phyloP scores from a whole-genome alignment of 2,888 invertebrate species.

The Villa cingulata region DNA sequence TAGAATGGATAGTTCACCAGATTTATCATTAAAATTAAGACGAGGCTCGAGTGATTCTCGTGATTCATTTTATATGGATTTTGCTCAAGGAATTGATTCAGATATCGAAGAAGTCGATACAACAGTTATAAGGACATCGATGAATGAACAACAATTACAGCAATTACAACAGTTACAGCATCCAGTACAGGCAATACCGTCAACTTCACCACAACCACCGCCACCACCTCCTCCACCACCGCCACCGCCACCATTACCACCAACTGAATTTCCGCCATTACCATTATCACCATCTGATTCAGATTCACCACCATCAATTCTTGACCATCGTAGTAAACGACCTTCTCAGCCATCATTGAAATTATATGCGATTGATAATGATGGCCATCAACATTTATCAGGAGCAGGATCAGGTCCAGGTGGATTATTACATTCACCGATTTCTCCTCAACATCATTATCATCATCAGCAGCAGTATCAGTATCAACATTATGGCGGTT shows the following conservation, averaged over 20 bases:
- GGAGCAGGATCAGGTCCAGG: no score
- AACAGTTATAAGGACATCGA: conserved; percentile 38
- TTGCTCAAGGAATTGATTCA: conserved; percentile 79
- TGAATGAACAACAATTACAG: conserved; percentile 14
- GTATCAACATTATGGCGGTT: background rate
- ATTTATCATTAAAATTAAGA: conserved; percentile 70
- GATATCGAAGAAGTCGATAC: conserved; percentile 75
- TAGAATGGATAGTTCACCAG: conserved; percentile 65
- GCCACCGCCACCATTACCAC: conserved; percentile 21
- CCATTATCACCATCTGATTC: background rate
- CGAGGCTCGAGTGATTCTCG: conserved; percentile 76
- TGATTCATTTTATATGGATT: conserved; percentile 83
- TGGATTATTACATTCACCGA: background rate
- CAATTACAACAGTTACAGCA: conserved; percentile 13
- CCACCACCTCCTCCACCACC: conserved; percentile 8
- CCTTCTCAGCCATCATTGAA: conserved; percentile 4
- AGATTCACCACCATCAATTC: conserved; percentile 20
- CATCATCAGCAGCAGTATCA: no score
- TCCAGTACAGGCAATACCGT: conserved; percentile 22
- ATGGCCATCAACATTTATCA: conserved; percentile 12
- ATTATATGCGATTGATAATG: conserved; percentile 12
- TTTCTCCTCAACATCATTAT: no score
- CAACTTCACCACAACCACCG: conserved; percentile 29
- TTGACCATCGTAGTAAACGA: background rate
- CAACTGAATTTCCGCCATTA: background rate